phyloP scores from a whole-genome alignment of 92 coral and sea anemone species.

The Epizoanthus stellaris region DNA sequence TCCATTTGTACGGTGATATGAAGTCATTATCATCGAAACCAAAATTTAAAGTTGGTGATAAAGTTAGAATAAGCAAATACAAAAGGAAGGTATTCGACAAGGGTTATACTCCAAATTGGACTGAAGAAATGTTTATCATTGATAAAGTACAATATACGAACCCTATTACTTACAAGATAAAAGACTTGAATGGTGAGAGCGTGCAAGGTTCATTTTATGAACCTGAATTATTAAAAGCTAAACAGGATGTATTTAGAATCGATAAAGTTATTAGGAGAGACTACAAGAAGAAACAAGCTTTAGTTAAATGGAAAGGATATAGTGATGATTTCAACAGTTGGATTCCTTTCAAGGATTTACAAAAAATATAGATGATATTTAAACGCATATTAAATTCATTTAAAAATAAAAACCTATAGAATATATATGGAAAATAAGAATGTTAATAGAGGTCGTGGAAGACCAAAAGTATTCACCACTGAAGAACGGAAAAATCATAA shows the following conservation, averaged over 20 bases:
- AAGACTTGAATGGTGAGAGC: slow-evolving; percentile 46
- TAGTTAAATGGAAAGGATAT: slow-evolving; percentile 59
- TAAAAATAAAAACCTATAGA: slow-evolving; percentile 10
- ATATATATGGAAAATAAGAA: neutral
- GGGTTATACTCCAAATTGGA: slow-evolving; percentile 52
- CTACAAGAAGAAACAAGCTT: slow-evolving; percentile 57
- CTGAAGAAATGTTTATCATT: slow-evolving; percentile 47
- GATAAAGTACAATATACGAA: slow-evolving; percentile 46
- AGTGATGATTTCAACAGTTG: slow-evolving; percentile 48
- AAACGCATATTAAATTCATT: slow-evolving; percentile 2
- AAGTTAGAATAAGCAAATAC: too few relatives aligned
- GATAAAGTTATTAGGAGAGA: slow-evolving; percentile 55
- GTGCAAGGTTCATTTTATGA: slow-evolving; percentile 53
- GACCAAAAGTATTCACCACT: slow-evolving; percentile 14
- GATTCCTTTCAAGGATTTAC: slow-evolving; percentile 37
- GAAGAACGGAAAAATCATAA: slow-evolving; percentile 25
- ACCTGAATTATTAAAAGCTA: slow-evolving; percentile 54
- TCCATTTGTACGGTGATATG: slow-evolving; percentile 60
- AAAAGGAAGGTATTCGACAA: too few relatives aligned
- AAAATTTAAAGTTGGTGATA: too few relatives aligned
- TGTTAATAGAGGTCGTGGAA: slow-evolving; percentile 20
- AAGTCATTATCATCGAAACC: slow-evolving; percentile 48
- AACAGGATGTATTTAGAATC: too few relatives aligned
- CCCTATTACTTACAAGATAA: slow-evolving; percentile 42
- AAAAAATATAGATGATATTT: neutral